Base-by-base conservation (phyloP, 2,797 vertebrate species). In the Gymnoscopelus microlampas region DNA sequence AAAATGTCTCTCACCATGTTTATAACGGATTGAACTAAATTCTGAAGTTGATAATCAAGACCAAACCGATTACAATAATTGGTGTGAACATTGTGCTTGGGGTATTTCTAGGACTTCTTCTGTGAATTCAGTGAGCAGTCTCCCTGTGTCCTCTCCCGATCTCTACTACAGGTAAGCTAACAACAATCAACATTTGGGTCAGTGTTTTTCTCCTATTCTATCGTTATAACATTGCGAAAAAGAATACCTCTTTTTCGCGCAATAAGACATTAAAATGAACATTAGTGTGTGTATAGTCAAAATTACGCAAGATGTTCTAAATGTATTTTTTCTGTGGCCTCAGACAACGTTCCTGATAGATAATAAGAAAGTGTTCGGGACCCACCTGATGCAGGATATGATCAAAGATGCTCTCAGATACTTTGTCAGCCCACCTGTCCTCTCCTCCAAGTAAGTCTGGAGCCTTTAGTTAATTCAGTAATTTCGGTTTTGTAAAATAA, bases 71-170 rank as follows among this genome's bases (percentile, higher is more conserved):
- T 39, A 39, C 35, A 39, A 39, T 69, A 53, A 72, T 58, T 53
- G 39, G 29, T 63, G 51, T 82, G 26, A 48, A 82, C 26, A 1
- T 47, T 78, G 10, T 59, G 3, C 70, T 29, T 84, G 14, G 68
- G 35, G 2, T 26, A 74, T 73, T 53, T 48, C 56, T 77, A 99
- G 98, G 98, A 99, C 81, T 99, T 99, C 82, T 99, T 99, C 89
- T 98, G 96, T 94, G 98, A 99, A 86, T 99, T 99, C 90, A 99
- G 98, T 82, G 98, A 99, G 80, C 98, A 99, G 57, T 99, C 97
- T 35, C 98, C 98, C 0, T 99, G 97, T 88, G 98, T 99, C 78
- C 96, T 99, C 70, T 99, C 98, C 85, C 95, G 98, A 91, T 99
- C 98, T 70, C 90, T 99, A 4, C 94, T 99, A 76, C 98, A 99